Evolutionary conservation across 2,113 vertebrate genomes (phyloP), one percentile per base, ranked within the genome.

Genomic region (Climacteris rufus): DNA sequence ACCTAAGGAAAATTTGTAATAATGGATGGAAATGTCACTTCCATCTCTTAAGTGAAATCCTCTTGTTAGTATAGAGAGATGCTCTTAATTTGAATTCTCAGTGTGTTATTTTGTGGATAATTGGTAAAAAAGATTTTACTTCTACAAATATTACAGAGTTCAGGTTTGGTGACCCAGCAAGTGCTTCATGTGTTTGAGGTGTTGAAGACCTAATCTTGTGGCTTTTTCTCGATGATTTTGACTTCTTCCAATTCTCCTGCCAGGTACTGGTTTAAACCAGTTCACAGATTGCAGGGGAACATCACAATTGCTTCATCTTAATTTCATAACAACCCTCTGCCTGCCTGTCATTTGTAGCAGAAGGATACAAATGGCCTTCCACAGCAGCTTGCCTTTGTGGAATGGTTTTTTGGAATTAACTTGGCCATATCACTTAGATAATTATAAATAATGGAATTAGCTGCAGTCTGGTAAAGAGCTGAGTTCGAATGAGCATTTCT

Each of bases 401-500:
- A 94, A 92, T 81, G 60, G 50, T 93, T 14, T 79, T 96, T 93
- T 70, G 37, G 96, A 97, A 96, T 94, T 50, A 97, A 45, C 53
- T 74, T 42, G 24, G 75, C 53, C 57, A 79, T 61, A 82, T 56
- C 68, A 63, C 56, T 86, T 70, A 92, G 61, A 93, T 95, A 97
- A 96, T 96, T 96, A 95, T 81, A 97, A 96, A 90, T 96, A 97
- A 97, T 90, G 96, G 50, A 97, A 96, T 97, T 94, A 96, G 57
- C 90, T 93, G 87, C 82, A 90, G n/a, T 94, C 54, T 86, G 63
- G 31, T 49, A 96, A 95, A 97, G 83, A 91, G 71, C 25, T 83
- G 91, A 97, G 91, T 94, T 97, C 75, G 96, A 89, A 85, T n/a
- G 13, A 66, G 21, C 25, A 13, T 97, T 97, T 83, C 74, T 96